phyloP scores from a whole-genome alignment of 2,797 vertebrate species.

The Ctenosaura bakeri region DNA sequence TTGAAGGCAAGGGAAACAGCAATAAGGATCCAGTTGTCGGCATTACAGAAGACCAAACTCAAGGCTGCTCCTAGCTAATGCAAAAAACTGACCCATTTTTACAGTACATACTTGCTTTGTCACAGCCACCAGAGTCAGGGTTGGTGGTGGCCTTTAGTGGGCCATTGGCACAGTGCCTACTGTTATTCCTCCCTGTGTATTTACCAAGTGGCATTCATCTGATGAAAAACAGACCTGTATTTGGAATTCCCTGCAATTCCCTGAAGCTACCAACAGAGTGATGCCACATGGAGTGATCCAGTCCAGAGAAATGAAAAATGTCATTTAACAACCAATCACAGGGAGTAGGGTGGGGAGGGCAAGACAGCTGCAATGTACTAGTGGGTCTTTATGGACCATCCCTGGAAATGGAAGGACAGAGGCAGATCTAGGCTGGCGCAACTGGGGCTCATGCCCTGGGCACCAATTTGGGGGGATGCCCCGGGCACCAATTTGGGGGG shows the following conservation, averaged over 20 bases:
- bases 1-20: conserved; percentile 28
- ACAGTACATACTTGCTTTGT: not conserved
- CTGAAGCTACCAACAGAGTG: not conserved
- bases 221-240: not conserved
- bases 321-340: not conserved
- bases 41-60: not conserved
- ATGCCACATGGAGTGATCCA: not conserved
- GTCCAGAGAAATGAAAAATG: not conserved
- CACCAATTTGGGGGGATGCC: too few relatives aligned
- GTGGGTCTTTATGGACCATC: not conserved
- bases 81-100: not conserved
- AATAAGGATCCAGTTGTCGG: not conserved
- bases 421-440: too few relatives aligned
- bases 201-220: not conserved
- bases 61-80: not conserved
- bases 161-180: not conserved
- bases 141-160: not conserved
- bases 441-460: too few relatives aligned
- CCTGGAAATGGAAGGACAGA: too few relatives aligned
- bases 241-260: not conserved
- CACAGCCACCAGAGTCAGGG: not conserved
- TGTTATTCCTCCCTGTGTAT: not conserved
- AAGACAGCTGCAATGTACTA: not conserved
- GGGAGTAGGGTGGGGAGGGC: not conserved
- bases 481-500: too few relatives aligned